A percentile compares a stretch with the other conserved stretches of the same genome.
These are phyloP conservation scores for Thryonomys swinderianus DNA, from an alignment of 2,113 vertebrate species.

Conservation along the genomic window DNA sequence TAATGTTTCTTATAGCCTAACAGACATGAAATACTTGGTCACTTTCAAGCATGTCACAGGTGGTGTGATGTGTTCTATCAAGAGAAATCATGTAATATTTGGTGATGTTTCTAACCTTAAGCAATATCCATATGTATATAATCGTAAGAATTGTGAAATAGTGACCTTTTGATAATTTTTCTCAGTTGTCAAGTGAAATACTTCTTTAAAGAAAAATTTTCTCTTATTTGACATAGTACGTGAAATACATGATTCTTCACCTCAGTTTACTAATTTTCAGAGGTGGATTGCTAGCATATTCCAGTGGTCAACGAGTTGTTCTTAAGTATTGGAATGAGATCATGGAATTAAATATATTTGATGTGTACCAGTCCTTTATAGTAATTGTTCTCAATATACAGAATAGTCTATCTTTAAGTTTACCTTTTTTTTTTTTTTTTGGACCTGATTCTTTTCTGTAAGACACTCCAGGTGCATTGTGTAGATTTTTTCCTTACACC, in stretches of 20 bases:
- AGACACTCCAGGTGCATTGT: neutral
- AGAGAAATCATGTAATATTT: neutral
- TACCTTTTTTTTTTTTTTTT: neutral
- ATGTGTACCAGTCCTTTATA: neutral
- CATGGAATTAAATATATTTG: neutral
- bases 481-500: neutral
- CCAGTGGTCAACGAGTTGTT: neutral
- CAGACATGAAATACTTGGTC: neutral
- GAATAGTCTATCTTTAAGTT: neutral
- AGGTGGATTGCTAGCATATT: neutral
- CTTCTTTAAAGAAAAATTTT: neutral
- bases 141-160: neutral
- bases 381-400: neutral
- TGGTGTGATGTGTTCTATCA: neutral
- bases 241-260: neutral
- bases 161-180: neutral
- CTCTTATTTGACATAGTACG: neutral
- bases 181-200: neutral
- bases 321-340: neutral
- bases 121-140: neutral
- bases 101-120: neutral
- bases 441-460: neutral
- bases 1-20: neutral
- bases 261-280: neutral
- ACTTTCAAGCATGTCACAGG: neutral